Conservation (phyloP, 2,113 vertebrate genomes). For the Cercocebus atys region DNA sequence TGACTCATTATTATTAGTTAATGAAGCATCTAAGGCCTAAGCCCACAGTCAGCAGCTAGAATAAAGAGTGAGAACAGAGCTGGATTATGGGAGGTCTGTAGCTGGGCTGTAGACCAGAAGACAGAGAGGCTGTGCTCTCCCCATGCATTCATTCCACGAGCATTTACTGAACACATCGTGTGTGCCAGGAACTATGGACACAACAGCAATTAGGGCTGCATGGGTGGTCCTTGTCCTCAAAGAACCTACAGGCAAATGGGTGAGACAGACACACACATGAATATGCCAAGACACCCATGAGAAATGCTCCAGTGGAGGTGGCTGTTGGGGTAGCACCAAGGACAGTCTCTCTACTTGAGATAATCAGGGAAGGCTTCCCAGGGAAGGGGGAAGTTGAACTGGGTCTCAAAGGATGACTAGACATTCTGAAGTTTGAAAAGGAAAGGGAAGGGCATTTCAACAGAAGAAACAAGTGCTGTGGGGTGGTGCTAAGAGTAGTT, state of each 20-base stretch:
- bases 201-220: neutral
- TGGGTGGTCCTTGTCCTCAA: neutral
- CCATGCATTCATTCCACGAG: neutral
- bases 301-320: neutral
- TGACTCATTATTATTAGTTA: slow-evolving; percentile 86
- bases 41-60: slow-evolving; percentile 66
- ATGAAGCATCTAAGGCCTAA: slow-evolving; percentile 85
- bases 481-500: neutral
- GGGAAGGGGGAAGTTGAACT: neutral
- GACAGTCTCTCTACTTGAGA: neutral
- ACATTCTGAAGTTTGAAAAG: neutral
- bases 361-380: neutral
- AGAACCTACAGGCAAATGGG: neutral
- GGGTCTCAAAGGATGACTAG: neutral
- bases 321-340: neutral
- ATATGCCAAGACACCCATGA: neutral
- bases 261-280: neutral
- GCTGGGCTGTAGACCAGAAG: neutral
- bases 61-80: slow-evolving; percentile 71
- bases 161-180: neutral
- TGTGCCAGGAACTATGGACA: neutral
- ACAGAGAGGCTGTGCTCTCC: neutral
- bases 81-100: slow-evolving; percentile 20
- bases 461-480: neutral
- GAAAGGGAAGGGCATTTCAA: neutral